Percentiles rank a stretch among this genome's conserved stretches.
Evolutionary conservation across 2,888 invertebrate species (phyloP).

Genomic region (Yponomeuta malinellus): DNA sequence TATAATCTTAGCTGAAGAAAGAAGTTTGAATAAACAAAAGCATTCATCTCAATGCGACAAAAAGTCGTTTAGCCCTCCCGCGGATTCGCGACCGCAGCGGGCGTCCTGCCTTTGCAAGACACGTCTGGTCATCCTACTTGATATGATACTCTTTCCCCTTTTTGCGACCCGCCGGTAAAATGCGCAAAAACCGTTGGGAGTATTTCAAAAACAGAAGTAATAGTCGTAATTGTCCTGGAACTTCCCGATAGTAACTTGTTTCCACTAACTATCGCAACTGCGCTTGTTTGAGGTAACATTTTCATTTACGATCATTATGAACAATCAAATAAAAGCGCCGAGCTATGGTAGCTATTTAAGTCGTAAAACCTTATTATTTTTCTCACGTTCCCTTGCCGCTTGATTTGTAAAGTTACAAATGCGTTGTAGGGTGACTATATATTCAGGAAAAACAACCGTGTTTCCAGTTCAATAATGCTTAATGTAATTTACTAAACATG

Average conservation of each 20-base stretch:
- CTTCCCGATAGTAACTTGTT: background rate
- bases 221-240: background rate
- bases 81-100: slow-evolving; percentile 18
- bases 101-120: slow-evolving; percentile 12
- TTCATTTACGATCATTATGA: slow-evolving; percentile 25
- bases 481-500: too few species aligned
- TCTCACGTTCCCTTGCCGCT: slow-evolving; percentile 27
- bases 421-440: slow-evolving; percentile 25
- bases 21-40: slow-evolving; percentile 8
- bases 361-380: slow-evolving; percentile 29
- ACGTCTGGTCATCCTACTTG: slow-evolving; percentile 31
- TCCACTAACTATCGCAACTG: background rate
- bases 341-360: slow-evolving; percentile 28
- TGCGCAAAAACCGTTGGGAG: background rate
- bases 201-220: background rate
- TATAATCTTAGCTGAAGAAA: background rate
- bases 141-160: background rate
- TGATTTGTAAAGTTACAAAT: slow-evolving; percentile 16
- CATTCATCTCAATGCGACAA: slow-evolving; percentile 24
- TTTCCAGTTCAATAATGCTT: background rate
- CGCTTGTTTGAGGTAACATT: background rate
- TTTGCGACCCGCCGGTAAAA: background rate
- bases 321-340: slow-evolving; percentile 28
- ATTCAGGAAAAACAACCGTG: background rate
- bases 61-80: slow-evolving; percentile 47